Evolutionary conservation across 2,888 invertebrate species (phyloP), one percentile per base, ranked within the genome.

Genomic region (Drosophila neutralis): DNA sequence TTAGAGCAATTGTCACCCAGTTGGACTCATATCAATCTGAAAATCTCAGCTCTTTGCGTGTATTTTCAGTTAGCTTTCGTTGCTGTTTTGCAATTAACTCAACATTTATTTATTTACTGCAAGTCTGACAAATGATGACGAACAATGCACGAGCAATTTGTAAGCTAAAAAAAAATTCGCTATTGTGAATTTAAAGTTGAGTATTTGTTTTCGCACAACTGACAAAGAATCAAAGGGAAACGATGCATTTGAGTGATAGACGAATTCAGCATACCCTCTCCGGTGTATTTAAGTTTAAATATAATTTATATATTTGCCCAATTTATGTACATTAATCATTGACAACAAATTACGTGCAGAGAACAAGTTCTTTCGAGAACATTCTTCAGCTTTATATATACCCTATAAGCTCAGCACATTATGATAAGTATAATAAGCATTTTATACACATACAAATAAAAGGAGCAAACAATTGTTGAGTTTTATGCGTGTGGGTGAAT

Each of bases 141-240:
- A 72, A 67, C 70, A 76, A 69, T 58, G 53, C 31, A 40, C 51
- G n/a, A 53, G 29, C 59, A 52, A 15, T 70, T 76, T 70, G 70
- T 66, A 59, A 75, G 66, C 48, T 24, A 33, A 51, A 67, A 40
- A 52, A 61, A 33, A 27, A 60, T 15, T 35, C 15, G 18, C 3
- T 42, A 38, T 49, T 35, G 15, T 56, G 15, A 27, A 18, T n/a
- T 42, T 27, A 10, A 11, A 45, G 3, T 29, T 51, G 7, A 27
- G 15, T 31, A 63, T 45, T 56, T 63, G 56, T 48, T 36, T 56
- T 63, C 45, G 4, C n/a, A 18, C 40, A 69, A 51, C 18, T 61
- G 70, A 56, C 56, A 38, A 42, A 54, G 11, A 51, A 42, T 13
- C 27, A 15, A 70, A 13, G 7, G 6, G 15, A 40, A 18, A 27